phyloP scores from a whole-genome alignment of 2,888 invertebrate genomes.

The Cheilosia scutellata region DNA sequence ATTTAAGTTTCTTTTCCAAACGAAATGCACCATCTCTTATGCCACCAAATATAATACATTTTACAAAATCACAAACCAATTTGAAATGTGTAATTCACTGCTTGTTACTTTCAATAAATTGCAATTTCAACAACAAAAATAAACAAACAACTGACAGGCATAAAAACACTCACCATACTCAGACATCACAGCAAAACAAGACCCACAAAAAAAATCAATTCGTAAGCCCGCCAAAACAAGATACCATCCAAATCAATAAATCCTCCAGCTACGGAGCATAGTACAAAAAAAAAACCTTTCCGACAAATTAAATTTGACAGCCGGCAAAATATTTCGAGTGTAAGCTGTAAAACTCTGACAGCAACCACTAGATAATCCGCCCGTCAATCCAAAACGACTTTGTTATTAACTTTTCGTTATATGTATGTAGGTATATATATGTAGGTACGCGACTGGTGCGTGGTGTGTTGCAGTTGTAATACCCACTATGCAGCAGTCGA shows the following conservation, averaged over 20 bases:
- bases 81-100: slow-evolving; percentile 1
- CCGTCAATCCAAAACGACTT: slow-evolving; percentile 46
- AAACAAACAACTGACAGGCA: slow-evolving; percentile 16
- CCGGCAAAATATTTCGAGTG: slow-evolving; percentile 57
- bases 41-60: neutral
- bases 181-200: neutral
- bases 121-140: neutral
- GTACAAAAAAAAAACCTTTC: slow-evolving; percentile 18
- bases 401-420: slow-evolving; percentile 39
- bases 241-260: slow-evolving; percentile 25
- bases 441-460: slow-evolving; percentile 3
- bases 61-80: slow-evolving; percentile 10
- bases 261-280: neutral
- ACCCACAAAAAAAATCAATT: neutral
- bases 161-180: neutral
- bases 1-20: no score
- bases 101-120: neutral
- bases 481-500: neutral
- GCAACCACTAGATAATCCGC: slow-evolving; percentile 46
- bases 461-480: neutral
- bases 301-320: slow-evolving; percentile 60
- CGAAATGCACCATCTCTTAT: no score
- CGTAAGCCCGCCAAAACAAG: slow-evolving; percentile 10
- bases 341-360: slow-evolving; percentile 51
- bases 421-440: neutral